phyloP scores from a whole-genome alignment of 2,888 invertebrate species.

The Cryptocheilus praepositus region DNA sequence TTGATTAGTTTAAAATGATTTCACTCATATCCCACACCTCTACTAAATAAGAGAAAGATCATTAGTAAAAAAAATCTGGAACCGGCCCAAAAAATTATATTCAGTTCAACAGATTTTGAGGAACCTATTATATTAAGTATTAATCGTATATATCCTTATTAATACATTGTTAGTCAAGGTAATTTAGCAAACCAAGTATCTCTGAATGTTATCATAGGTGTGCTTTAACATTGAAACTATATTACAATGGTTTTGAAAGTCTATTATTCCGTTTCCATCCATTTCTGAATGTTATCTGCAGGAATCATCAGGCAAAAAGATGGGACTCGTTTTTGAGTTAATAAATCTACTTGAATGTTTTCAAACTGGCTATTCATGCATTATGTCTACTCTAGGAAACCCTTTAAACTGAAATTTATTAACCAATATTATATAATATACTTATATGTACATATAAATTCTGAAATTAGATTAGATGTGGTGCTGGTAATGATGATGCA shows the following conservation, averaged over 20 bases:
- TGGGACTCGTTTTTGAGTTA: background rate
- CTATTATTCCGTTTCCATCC: background rate
- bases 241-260: background rate
- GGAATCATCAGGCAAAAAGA: background rate
- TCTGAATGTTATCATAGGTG: too few relatives aligned
- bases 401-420: background rate
- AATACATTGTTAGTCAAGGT: background rate
- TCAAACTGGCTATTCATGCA: too few relatives aligned
- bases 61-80: conserved; percentile 30
- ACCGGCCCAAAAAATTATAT: conserved; percentile 53
- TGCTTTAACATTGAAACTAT: background rate
- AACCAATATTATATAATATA: conserved; percentile 2
- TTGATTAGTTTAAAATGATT: too few relatives aligned
- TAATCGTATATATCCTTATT: background rate
- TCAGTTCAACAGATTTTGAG: conserved; percentile 46
- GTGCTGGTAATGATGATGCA: background rate
- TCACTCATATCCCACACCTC: background rate
- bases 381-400: background rate
- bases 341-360: background rate
- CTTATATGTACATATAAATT: background rate
- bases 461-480: background rate
- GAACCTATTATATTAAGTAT: background rate
- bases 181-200: too few relatives aligned
- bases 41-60: conserved; percentile 5
- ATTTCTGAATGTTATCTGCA: background rate